Base-by-base conservation (phyloP, 1,140 invertebrate species). In the Hyposmocoma kahamanoa region DNA sequence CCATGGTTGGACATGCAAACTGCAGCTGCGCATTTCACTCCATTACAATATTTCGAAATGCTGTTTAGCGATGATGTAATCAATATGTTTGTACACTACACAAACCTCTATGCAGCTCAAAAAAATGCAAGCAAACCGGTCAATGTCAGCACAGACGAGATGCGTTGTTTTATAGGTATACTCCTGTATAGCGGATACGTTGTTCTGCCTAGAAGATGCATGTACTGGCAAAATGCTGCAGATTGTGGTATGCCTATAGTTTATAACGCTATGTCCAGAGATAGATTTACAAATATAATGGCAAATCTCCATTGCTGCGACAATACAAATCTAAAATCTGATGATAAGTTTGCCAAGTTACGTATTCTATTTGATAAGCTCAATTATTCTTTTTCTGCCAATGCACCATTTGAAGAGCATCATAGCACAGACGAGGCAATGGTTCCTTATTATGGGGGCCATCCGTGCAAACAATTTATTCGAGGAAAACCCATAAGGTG, bases 381-480 rank as follows among this genome's bases (percentile, higher is more conserved):
- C 2, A 22, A 22, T 13, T 2, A 22, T 2, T 13, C n/a, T 4
- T 42, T 42, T 42, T 22, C 32, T 19, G 9, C 28, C 39, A 26
- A 32, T 22, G 20, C 20, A 8, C 41, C 41, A 3, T 24, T 22
- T 6, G 9, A 42, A 42, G 41, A 42, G 15, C 2, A 22, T 42
- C 22, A 42, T 15, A 42, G 41, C 22, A 24, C 24, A 5, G 36
- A 39, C 36, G 36, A 39, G 13, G 36, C 36, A 3, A 39, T 39
- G 36, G 36, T 39, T 5, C 36, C 36, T 19, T 39, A 39, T 20
- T 39, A 19, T 19, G 36, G 36, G 4, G 17, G 36, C 2, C 36
- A 42, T 17, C 3, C 2, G 9, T 42, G 41, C 21, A 42, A 42
- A 42, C 41, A 42, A 24, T 42, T 42, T 13, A 42, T 42, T 15